Evolutionary conservation across 2,797 vertebrate species (phyloP).

Genomic region (Trichosurus vulpecula): DNA sequence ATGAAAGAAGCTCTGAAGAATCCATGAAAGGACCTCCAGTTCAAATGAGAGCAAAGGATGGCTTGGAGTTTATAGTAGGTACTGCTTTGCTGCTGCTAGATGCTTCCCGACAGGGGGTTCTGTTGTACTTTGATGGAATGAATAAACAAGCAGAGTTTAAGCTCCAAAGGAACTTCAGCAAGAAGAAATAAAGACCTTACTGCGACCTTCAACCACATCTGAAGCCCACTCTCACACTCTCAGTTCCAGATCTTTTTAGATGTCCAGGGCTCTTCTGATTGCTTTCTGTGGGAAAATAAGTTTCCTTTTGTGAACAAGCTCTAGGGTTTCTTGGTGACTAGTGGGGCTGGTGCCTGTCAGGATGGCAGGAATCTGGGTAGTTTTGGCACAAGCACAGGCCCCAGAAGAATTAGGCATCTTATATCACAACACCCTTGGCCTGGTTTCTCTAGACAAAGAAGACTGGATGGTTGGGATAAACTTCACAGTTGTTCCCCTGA

Average conservation of each 20-base stretch:
- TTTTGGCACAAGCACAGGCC: conserved; percentile 39
- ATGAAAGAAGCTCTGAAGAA: not conserved
- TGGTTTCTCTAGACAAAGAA: conserved; percentile 52
- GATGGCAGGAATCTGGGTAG: conserved; percentile 12
- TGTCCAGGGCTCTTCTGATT: conserved; percentile 36
- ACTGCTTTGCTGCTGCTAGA: not conserved
- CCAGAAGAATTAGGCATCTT: conserved; percentile 48
- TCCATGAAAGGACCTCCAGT: conserved; percentile 5
- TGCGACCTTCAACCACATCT: not conserved
- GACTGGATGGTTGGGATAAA: conserved; percentile 42
- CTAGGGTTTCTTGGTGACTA: conserved; percentile 36
- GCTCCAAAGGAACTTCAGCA: conserved; percentile 41
- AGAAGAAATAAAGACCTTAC: conserved; percentile 38
- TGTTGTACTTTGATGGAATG: conserved; percentile 55
- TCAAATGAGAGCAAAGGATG: conserved; percentile 17
- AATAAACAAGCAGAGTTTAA: conserved; percentile 21
- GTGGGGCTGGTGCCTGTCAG: conserved; percentile 21
- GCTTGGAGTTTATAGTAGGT: not conserved
- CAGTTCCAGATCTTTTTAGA: conserved; percentile 13
- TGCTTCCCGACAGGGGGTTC: conserved; percentile 51
- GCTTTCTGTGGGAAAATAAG: conserved; percentile 60
- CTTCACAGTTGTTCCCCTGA: conserved; percentile 10
- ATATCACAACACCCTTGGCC: conserved; percentile 61
- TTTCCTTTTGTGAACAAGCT: conserved; percentile 60
- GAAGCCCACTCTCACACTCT: conserved; percentile 26